Evolutionary conservation across 2,888 invertebrate species (phyloP).

Genomic region (Leptinotarsa rubiginosa): DNA sequence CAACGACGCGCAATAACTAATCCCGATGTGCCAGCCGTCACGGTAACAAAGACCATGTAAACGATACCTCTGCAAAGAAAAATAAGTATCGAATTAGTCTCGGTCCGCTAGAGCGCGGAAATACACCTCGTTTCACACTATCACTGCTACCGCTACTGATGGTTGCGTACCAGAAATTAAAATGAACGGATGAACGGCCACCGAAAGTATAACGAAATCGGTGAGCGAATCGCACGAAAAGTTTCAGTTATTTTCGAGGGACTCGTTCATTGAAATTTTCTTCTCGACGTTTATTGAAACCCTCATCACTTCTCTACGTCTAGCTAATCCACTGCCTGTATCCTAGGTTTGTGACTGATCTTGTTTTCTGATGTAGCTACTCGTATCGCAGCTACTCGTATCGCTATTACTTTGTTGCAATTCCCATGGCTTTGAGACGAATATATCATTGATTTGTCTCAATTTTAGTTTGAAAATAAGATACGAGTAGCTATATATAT

Average conservation of each 20-base stretch:
- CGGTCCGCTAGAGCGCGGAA: constrained; percentile 63
- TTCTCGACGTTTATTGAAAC: too few species aligned
- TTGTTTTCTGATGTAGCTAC: too few species aligned
- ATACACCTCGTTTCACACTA: constrained; percentile 66
- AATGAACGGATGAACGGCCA: constrained; percentile 5
- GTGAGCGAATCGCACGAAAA: constrained; percentile 3
- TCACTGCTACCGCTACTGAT: constrained; percentile 56
- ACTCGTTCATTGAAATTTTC: too few species aligned
- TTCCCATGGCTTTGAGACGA: too few species aligned
- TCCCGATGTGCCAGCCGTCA: constrained; percentile 49
- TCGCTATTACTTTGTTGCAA: too few species aligned
- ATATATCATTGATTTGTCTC: too few species aligned
- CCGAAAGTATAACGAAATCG: constrained; percentile 7
- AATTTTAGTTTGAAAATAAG: too few species aligned
- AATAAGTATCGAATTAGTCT: constrained; percentile 65
- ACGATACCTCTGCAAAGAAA: constrained; percentile 62
- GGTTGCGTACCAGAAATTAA: constrained; percentile 27
- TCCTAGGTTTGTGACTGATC: too few species aligned
- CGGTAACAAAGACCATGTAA: constrained; percentile 62
- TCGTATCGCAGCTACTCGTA: too few species aligned
- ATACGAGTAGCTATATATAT: too few species aligned
- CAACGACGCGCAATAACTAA: constrained; percentile 10
- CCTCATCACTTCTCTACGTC: too few species aligned
- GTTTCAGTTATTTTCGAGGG: not conserved
- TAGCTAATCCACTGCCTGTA: too few species aligned